Evolutionary conservation across 2,888 invertebrate species (phyloP).

Genomic region (Pseudeuparius sepicola): DNA sequence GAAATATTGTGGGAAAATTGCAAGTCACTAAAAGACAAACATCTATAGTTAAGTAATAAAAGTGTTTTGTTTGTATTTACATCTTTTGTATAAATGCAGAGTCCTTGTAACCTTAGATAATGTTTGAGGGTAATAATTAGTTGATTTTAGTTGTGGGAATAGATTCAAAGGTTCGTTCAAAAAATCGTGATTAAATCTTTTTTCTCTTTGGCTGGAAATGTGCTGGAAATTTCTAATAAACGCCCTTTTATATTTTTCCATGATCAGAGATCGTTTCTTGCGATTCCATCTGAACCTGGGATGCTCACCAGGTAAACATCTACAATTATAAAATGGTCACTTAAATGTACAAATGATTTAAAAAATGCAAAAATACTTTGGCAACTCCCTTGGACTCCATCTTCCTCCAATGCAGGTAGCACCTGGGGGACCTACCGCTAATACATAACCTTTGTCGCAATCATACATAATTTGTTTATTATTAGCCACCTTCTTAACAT

Average conservation of each 20-base stretch:
- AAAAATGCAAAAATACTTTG: no score
- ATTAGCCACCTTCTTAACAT: constrained; percentile 81
- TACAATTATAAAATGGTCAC: constrained; percentile 29
- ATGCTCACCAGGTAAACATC: constrained; percentile 77
- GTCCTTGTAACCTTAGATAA: no score
- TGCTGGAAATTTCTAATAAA: constrained; percentile 31
- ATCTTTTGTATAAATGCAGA: no score
- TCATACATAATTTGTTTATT: constrained; percentile 95
- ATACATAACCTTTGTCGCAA: constrained; percentile 82
- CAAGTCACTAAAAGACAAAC: no score
- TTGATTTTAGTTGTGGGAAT: no score
- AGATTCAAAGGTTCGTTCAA: no score
- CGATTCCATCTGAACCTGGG: constrained; percentile 77
- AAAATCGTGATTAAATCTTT: constrained; percentile 37
- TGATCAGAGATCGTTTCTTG: constrained; percentile 47
- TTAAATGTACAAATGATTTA: neutral
- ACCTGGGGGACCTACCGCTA: constrained; percentile 81
- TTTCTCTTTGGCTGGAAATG: constrained; percentile 25
- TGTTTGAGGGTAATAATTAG: no score
- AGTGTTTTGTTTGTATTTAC: no score
- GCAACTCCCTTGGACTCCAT: constrained; percentile 85
- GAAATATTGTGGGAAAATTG: no score
- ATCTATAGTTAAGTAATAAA: no score
- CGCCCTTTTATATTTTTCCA: constrained; percentile 33
- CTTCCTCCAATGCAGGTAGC: constrained; percentile 91